Percentiles rank a stretch among this genome's conserved stretches.
These are phyloP conservation scores for Nezara viridula DNA, from an alignment of 2,888 invertebrate genomes.

Conservation along the genomic window DNA sequence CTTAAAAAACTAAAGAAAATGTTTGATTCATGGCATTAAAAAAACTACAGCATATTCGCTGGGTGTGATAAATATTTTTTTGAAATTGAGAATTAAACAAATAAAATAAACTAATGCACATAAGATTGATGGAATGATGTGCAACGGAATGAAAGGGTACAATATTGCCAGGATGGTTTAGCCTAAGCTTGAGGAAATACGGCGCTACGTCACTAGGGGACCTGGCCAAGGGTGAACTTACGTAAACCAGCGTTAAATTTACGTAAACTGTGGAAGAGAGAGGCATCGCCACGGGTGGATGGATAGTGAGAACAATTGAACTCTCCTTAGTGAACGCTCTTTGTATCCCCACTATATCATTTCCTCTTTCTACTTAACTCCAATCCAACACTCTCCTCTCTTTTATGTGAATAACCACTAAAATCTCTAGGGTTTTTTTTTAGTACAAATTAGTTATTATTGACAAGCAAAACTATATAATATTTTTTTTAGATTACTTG, in stretches of 20 bases:
- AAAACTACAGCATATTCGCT: too few relatives aligned
- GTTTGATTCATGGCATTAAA: too few relatives aligned
- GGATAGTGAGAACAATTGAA: slow-evolving; percentile 19
- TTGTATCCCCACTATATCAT: not conserved
- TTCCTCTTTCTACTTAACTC: not conserved
- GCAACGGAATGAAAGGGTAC: not conserved
- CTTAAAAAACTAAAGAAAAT: too few relatives aligned
- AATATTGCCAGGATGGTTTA: slow-evolving; percentile 1
- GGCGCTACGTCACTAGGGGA: not conserved
- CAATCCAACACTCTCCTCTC: not conserved
- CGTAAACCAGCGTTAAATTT: slow-evolving; percentile 37
- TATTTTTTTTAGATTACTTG: too few relatives aligned
- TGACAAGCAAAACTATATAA: not conserved
- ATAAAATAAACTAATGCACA: too few relatives aligned
- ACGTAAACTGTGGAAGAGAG: slow-evolving; percentile 56
- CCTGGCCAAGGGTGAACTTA: not conserved
- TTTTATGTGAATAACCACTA: not conserved
- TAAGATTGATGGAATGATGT: too few relatives aligned
- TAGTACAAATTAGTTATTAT: not conserved
- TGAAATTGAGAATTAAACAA: too few relatives aligned
- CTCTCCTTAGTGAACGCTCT: slow-evolving; percentile 7
- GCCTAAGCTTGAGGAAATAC: not conserved
- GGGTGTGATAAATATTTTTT: too few relatives aligned
- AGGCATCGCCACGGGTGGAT: slow-evolving; percentile 43
- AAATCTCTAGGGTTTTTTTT: not conserved